Conservation (phyloP, 1,140 invertebrate genomes). For the Panulirus ornatus region DNA sequence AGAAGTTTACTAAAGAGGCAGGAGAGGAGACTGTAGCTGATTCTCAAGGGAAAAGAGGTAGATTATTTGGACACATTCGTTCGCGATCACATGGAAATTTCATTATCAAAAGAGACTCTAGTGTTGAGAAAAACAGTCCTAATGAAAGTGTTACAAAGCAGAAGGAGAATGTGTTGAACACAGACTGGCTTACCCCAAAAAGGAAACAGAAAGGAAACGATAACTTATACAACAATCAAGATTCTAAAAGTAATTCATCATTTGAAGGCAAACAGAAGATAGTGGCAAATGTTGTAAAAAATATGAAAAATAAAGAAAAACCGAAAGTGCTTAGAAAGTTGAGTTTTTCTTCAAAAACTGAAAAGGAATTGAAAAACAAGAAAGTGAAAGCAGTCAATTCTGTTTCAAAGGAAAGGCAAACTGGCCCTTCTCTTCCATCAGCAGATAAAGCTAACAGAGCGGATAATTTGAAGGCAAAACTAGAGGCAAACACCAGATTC, state of each 20-base stretch:
- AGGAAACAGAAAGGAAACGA: conserved; percentile 43
- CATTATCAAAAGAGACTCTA: conserved; percentile 47
- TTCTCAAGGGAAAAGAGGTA: conserved; percentile 32
- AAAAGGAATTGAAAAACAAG: conserved; percentile 58
- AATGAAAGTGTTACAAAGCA: background rate
- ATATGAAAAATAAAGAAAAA: conserved; percentile 70
- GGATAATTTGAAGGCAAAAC: background rate
- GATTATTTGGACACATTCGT: conserved; percentile 46
- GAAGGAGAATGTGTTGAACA: conserved; percentile 12
- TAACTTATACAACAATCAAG: conserved; percentile 29
- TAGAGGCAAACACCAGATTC: background rate
- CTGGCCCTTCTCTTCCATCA: background rate
- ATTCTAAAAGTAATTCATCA: conserved; percentile 51
- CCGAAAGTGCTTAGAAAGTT: conserved; percentile 54
- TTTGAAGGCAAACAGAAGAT: conserved; percentile 65
- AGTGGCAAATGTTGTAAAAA: conserved; percentile 60
- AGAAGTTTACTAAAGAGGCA: background rate
- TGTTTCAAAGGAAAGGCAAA: background rate
- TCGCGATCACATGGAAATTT: conserved; percentile 64
- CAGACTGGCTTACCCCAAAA: conserved; percentile 32
- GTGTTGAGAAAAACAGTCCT: conserved; percentile 23
- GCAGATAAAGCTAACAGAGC: conserved; percentile 17
- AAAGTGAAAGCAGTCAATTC: conserved; percentile 35
- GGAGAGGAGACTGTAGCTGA: background rate
- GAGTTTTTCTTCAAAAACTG: conserved; percentile 63